Conservation (phyloP, 2,888 invertebrate genomes). For the Ectemnius cavifrons region DNA sequence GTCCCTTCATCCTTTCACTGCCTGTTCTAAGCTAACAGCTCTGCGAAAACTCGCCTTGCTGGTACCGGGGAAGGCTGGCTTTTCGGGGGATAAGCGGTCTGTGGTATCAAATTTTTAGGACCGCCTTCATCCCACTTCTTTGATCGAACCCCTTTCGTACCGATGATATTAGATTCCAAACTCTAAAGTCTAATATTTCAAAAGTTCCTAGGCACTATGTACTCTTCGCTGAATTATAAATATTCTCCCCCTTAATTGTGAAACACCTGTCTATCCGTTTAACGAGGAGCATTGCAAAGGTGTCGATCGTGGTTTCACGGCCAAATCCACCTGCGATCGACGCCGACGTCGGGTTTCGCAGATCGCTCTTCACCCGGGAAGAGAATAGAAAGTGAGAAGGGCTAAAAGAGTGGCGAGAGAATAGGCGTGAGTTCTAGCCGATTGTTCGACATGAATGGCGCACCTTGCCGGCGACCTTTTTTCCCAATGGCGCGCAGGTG, state of each 20-base stretch:
- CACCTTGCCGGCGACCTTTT: slow-evolving; percentile 38
- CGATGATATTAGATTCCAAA: too few relatives aligned
- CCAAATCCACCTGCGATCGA: slow-evolving; percentile 23
- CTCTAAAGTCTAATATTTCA: too few relatives aligned
- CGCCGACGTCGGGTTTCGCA: slow-evolving; percentile 6
- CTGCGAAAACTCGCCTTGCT: neutral
- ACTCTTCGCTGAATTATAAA: too few relatives aligned
- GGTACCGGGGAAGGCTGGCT: neutral
- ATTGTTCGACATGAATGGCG: slow-evolving; percentile 44
- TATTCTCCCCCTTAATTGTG: too few relatives aligned
- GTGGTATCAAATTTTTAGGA: too few relatives aligned
- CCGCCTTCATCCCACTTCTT: too few relatives aligned
- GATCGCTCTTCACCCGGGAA: neutral
- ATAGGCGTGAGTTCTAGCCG: slow-evolving; percentile 36
- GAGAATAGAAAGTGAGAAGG: slow-evolving; percentile 17
- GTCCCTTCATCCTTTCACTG: neutral
- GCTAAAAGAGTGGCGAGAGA: slow-evolving; percentile 17
- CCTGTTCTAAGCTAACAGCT: neutral
- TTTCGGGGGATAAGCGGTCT: too few relatives aligned
- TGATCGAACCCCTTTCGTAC: too few relatives aligned
- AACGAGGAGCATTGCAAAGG: too few relatives aligned
- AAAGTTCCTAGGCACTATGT: too few relatives aligned
- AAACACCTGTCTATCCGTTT: too few relatives aligned
- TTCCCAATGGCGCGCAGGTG: slow-evolving; percentile 32
- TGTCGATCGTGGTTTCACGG: neutral